Percentiles rank a stretch among this genome's conserved stretches.
phyloP scores from a whole-genome alignment of 2,113 vertebrate genomes.

The Poeciliopsis turrubarensis region DNA sequence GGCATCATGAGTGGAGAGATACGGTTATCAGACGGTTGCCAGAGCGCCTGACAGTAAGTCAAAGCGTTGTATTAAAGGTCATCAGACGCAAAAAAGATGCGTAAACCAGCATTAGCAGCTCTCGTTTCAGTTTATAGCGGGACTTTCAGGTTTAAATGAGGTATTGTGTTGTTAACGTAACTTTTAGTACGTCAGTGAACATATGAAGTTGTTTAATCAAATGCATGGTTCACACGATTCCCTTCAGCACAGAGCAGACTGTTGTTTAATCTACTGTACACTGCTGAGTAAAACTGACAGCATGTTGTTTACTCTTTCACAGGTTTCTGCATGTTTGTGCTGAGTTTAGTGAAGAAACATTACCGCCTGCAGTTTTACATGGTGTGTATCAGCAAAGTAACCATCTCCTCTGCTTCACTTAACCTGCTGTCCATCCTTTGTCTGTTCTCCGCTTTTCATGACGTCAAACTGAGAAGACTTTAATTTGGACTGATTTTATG shows the following conservation, averaged over 20 bases:
- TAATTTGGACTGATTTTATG: background rate
- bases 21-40: background rate
- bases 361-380: conserved; percentile 99
- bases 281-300: conserved; percentile 63
- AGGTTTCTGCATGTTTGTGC: conserved; percentile 99
- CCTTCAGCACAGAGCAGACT: background rate
- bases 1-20: background rate
- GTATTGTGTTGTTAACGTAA: too few species aligned
- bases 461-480: background rate
- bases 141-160: too few species aligned
- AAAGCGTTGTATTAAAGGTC: background rate
- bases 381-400: conserved; percentile 89
- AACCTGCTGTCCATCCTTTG: background rate
- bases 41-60: background rate
- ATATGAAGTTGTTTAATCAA: background rate
- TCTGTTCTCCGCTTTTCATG: background rate
- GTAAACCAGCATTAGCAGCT: background rate
- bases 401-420: conserved; percentile 1
- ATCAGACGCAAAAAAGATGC: background rate
- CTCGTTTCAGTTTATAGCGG: background rate
- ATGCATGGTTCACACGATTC: background rate
- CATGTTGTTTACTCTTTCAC: conserved; percentile 85
- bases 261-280: background rate
- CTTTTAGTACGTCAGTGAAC: too few species aligned
- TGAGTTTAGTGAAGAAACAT: conserved; percentile 99